Base-by-base conservation (phyloP, 1,140 invertebrate genomes). In the Drosophila rufa region DNA sequence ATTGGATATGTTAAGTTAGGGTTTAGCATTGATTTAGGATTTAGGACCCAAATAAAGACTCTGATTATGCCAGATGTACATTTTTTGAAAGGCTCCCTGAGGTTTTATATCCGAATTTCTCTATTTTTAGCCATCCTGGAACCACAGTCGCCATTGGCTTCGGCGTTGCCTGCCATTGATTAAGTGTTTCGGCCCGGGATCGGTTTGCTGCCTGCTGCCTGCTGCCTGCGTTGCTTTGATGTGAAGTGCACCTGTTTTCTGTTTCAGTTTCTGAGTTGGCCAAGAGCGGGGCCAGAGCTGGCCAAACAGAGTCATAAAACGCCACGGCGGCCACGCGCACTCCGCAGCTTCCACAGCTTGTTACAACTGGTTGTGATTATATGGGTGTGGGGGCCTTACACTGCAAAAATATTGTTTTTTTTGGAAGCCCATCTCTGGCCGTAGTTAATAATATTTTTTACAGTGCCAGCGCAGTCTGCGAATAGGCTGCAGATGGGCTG, bases 161-260 rank as follows among this genome's bases (percentile, higher is more conserved):
- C 68, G 73, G 75, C 62, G 76, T 70, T 59, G 57, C 64, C 69
- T 45, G 55, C 85, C 74, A 83, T 89, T 89, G 85, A 90, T 89
- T 85, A 91, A 90, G 85, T 91, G 85, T 85, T 85, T 85, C 81
- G 85, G 81, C 53, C 67, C 51, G 46, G 47, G 53, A 66, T 43
- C 62, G 62, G 42, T 77, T 67, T 59, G 57, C 65, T 77, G 64
- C 30, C 50, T 68, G 62, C 62, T 68, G 50, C 33, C 33, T 33
- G 33, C 9, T 36, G 33, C 33, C 50, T 68, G 55, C 56, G 46
- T 76, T 57, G 61, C 57, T 83, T 79, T 82, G 85, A 90, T 90
- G 86, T 91, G 82, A 90, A 90, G 85, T 90, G 85, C 85, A 90
- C 85, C 85, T 90, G 85, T 89, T 89, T 90, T 80, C 85, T 91